phyloP scores from a whole-genome alignment of 2,888 invertebrate species.

The Gnatocerus cornutus region DNA sequence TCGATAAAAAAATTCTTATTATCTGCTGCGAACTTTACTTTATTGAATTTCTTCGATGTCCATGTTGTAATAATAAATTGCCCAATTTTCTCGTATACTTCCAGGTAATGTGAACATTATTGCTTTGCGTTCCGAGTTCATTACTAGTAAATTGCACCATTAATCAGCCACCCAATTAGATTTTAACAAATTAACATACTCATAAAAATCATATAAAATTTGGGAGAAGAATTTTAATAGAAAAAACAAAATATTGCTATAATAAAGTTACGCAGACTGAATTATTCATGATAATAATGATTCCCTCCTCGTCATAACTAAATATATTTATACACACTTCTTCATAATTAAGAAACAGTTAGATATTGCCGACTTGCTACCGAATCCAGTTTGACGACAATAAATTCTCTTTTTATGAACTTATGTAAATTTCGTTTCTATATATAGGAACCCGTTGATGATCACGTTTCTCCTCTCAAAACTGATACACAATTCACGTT shows the following conservation, averaged over 20 bases:
- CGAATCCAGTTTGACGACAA: slow-evolving; percentile 69
- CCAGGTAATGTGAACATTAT: slow-evolving; percentile 19
- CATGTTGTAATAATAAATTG: no score
- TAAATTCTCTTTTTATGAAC: slow-evolving; percentile 69
- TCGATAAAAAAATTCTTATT: no score
- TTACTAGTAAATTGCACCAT: slow-evolving; percentile 41
- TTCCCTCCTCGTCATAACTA: slow-evolving; percentile 49
- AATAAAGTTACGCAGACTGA: slow-evolving; percentile 43
- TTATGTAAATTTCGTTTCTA: slow-evolving; percentile 63
- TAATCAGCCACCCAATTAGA: slow-evolving; percentile 50
- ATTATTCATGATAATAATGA: slow-evolving; percentile 45
- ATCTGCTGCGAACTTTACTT: no score
- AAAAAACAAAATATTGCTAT: slow-evolving; percentile 52
- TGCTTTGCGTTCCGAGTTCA: slow-evolving; percentile 24
- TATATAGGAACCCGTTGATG: slow-evolving; percentile 59
- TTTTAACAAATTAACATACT: slow-evolving; percentile 53
- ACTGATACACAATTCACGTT: slow-evolving; percentile 39
- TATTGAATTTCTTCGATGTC: no score
- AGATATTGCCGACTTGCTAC: slow-evolving; percentile 67
- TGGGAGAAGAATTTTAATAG: slow-evolving; percentile 53
- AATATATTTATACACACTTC: slow-evolving; percentile 59
- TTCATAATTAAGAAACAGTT: slow-evolving; percentile 66
- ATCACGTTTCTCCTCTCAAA: slow-evolving; percentile 48
- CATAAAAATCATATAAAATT: slow-evolving; percentile 51
- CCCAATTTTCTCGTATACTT: no score